Conservation (phyloP, 2,888 invertebrate species). For the Drosophila longiperda region DNA sequence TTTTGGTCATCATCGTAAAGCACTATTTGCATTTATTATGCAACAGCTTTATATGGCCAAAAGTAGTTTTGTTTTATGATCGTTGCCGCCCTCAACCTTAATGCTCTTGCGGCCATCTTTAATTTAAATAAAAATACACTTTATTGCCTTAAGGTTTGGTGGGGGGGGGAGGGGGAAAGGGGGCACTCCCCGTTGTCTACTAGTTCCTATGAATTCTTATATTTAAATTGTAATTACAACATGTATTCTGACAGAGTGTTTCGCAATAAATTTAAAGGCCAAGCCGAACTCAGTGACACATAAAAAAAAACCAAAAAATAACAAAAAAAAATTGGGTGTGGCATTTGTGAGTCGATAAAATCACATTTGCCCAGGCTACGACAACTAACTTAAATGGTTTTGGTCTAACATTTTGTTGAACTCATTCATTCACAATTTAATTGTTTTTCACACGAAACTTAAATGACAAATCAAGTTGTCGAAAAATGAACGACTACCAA, state of each 20-base stretch:
- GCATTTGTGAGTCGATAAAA: conserved; percentile 24
- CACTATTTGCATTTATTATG: conserved; percentile 83
- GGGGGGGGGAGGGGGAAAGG: no score
- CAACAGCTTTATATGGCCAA: conserved; percentile 43
- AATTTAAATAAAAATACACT: conserved; percentile 69
- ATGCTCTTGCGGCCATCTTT: conserved; percentile 30
- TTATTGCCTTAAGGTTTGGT: conserved; percentile 42
- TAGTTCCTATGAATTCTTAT: conserved; percentile 28
- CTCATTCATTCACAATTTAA: conserved; percentile 10
- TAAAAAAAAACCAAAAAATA: neutral
- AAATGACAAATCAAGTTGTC: neutral
- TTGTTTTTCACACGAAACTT: conserved; percentile 27
- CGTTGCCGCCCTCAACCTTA: conserved; percentile 55
- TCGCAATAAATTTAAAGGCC: neutral
- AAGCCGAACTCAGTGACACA: conserved; percentile 8
- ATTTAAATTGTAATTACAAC: conserved; percentile 54
- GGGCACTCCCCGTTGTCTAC: neutral
- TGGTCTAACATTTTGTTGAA: conserved; percentile 12
- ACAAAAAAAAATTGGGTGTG: conserved; percentile 13
- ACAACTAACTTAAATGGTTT: conserved; percentile 17
- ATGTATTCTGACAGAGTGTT: conserved; percentile 7
- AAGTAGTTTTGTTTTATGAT: conserved; percentile 55
- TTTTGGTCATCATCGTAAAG: conserved; percentile 66
- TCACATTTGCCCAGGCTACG: conserved; percentile 13
- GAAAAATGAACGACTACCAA: neutral